Percentiles rank a stretch among this genome's conserved stretches.
phyloP scores from a whole-genome alignment of 2,113 vertebrate species.

The Alethe diademata region DNA sequence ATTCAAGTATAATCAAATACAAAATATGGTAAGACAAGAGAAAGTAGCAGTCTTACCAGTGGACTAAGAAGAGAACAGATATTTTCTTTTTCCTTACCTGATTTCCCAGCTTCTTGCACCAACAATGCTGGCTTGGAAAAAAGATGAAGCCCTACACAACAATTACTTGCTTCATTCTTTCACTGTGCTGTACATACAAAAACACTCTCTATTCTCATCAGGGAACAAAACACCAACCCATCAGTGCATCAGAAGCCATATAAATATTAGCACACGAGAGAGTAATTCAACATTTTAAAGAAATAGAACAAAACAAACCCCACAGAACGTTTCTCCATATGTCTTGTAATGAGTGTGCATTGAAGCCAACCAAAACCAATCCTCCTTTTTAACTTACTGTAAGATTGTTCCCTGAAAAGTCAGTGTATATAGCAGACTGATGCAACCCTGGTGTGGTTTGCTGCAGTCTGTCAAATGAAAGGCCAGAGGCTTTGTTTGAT shows the following conservation, averaged over 20 bases:
- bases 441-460: background rate
- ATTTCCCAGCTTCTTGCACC: background rate
- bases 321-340: background rate
- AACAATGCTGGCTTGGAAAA: background rate
- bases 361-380: background rate
- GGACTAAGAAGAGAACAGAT: background rate
- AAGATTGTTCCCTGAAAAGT: background rate
- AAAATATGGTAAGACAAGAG: background rate
- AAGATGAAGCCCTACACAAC: background rate
- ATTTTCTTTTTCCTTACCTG: background rate
- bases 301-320: background rate
- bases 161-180: background rate
- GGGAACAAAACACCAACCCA: background rate
- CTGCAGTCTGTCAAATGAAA: background rate
- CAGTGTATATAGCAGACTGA: background rate
- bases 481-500: slow-evolving; percentile 38
- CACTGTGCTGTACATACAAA: background rate
- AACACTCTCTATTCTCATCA: background rate
- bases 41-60: background rate
- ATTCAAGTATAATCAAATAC: background rate
- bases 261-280: background rate
- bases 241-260: background rate
- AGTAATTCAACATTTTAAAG: background rate
- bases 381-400: background rate
- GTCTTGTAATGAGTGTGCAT: background rate